Conservation (phyloP, 30 jellyfish, hydroid and myxozoan species). For the Chironex yamaguchii region DNA sequence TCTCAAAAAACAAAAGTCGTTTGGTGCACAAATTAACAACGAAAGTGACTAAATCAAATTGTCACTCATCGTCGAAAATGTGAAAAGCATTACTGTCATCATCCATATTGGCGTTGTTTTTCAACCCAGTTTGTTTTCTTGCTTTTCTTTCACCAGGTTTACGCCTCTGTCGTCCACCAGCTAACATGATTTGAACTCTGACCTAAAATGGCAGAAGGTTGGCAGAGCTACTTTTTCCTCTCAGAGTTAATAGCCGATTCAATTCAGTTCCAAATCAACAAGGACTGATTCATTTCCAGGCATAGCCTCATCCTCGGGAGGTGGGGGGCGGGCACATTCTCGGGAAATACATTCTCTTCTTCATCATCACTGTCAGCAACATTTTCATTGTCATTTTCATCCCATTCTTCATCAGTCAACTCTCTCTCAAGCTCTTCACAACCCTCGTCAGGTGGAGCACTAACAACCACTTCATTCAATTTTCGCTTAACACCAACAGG, state of each 20-base stretch:
- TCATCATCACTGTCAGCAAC: constrained; percentile 3
- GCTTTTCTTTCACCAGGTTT: background rate
- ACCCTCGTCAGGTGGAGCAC: constrained; percentile 4
- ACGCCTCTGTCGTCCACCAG: constrained; percentile 23
- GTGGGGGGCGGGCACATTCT: no score
- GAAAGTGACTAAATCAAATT: background rate
- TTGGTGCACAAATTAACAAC: background rate
- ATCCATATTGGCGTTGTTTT: background rate
- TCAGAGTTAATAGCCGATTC: constrained; percentile 7
- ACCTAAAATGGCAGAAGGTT: constrained; percentile 27
- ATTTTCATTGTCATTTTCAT: background rate
- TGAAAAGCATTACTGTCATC: constrained; percentile 6
- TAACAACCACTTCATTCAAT: background rate
- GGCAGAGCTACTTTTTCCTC: constrained; percentile 20
- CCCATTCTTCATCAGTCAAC: background rate
- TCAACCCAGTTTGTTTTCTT: background rate
- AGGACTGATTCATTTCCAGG: constrained; percentile 5
- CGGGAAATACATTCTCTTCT: no score
- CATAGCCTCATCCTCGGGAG: no score
- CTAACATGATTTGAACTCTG: constrained; percentile 10
- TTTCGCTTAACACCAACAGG: no score
- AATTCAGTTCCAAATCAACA: constrained; percentile 10
- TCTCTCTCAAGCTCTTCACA: background rate
- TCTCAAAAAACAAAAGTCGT: background rate
- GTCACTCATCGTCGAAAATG: background rate